Evolutionary conservation across 2,888 invertebrate species (phyloP).

Genomic region (Odontocolon sp.): DNA sequence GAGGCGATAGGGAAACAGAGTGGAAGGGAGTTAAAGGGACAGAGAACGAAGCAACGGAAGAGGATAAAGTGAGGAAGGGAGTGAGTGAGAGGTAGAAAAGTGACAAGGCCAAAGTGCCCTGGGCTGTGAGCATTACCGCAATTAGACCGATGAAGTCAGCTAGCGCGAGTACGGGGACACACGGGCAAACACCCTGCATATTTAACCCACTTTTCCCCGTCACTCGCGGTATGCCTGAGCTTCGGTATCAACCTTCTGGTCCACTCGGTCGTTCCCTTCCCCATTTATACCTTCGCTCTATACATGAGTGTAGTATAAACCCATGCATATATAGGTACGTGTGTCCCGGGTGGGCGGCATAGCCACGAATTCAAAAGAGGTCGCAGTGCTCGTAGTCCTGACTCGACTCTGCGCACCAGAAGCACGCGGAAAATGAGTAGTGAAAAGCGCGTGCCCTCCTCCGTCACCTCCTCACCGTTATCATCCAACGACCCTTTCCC

Average conservation of each 20-base stretch:
- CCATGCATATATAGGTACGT: background rate
- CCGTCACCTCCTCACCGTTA: background rate
- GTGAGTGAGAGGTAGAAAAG: constrained; percentile 26
- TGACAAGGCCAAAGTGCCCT: constrained; percentile 65
- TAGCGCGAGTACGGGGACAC: constrained; percentile 65
- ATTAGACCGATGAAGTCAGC: constrained; percentile 73
- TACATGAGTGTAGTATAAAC: background rate
- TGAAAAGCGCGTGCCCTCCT: constrained; percentile 26
- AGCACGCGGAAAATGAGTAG: constrained; percentile 6
- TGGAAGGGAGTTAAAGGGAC: constrained; percentile 16
- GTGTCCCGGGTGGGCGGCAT: constrained; percentile 31
- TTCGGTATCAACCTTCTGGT: constrained; percentile 37
- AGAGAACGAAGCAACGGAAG: background rate
- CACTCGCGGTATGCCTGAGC: constrained; percentile 26
- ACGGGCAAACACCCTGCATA: constrained; percentile 73
- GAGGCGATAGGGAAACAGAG: background rate
- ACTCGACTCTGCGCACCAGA: background rate
- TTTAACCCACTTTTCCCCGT: constrained; percentile 72
- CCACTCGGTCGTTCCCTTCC: constrained; percentile 33
- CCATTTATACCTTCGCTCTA: constrained; percentile 18
- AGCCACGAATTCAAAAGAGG: constrained; percentile 65
- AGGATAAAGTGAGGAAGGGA: constrained; percentile 16
- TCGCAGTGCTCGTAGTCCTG: constrained; percentile 31
- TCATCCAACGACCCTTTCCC: constrained; percentile 31
- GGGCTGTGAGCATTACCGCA: constrained; percentile 74